Evolutionary conservation across 2,888 invertebrate species (phyloP), one percentile per base, ranked within the genome.

Genomic region (Oxycera nigricornis): DNA sequence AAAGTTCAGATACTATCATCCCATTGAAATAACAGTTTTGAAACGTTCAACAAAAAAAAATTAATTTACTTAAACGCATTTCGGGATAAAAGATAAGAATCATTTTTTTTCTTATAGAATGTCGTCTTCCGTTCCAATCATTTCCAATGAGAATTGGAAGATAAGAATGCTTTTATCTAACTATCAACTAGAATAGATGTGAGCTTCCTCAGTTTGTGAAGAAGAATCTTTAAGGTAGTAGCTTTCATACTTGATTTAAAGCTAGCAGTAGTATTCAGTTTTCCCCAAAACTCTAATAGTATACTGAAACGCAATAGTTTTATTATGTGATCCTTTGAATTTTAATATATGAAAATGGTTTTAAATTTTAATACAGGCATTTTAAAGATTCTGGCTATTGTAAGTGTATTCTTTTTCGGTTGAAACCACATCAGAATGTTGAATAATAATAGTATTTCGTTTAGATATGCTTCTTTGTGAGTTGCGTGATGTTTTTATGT

Each of bases 401-500:
- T 73, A 57, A 72, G 46, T 46, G 46, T 3, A 3, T 46, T 11
- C 55, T 20, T 11, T 28, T n/a, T n/a, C n/a, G n/a, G 17, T 46
- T 46, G 46, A 3, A 26, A 59, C 2, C 11, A 31, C 9, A n/a
- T n/a, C 14, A 62, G 30, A 11, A 4, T 35, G 28, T 39, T 46
- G 14, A 46, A 3, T 7, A 3, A n/a, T 14, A 3, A 17, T n/a
- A 0, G 46, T 14, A n/a, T 55, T n/a, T 57, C 20, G 28, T 50
- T 59, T 62, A 55, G 52, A 67, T 75, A 39, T 28, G 65, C 41
- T 76, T 74, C n/a, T 35, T 77, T 4, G 55, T 61, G 17, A 77
- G 76, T 31, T 72, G 74, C 3, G 26, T 75, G 17, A 65, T 76
- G 39, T 77, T 77, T 61, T 35, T 77, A 9, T 50, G 72, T 57